phyloP scores from a whole-genome alignment of 1,140 invertebrate genomes.

The Bathynomus jamesi region DNA sequence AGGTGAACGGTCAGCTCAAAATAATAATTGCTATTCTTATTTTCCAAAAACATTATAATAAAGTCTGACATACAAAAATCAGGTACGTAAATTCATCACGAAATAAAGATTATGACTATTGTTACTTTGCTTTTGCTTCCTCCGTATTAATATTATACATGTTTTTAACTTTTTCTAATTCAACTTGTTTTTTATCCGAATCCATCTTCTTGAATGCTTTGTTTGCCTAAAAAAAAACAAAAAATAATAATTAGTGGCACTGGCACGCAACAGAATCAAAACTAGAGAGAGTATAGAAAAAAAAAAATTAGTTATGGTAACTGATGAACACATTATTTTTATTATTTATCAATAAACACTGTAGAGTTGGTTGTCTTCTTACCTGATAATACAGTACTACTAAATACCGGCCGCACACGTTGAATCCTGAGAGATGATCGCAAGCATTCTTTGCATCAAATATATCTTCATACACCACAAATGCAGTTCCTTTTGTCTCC shows the following conservation, averaged over 20 bases:
- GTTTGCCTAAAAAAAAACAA: slow-evolving; percentile 55
- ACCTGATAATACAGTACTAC: slow-evolving; percentile 93
- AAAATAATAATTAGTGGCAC: background rate
- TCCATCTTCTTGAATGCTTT: slow-evolving; percentile 95
- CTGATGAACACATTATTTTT: background rate
- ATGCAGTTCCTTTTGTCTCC: slow-evolving; percentile 95
- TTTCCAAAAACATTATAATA: too few species aligned
- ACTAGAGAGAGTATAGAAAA: background rate
- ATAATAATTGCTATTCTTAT: too few species aligned
- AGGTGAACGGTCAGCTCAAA: too few species aligned
- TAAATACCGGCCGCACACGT: slow-evolving; percentile 96
- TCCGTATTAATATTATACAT: slow-evolving; percentile 67
- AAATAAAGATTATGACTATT: too few species aligned
- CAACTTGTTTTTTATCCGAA: slow-evolving; percentile 93
- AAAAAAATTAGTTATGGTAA: background rate
- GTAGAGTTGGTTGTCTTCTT: too few species aligned
- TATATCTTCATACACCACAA: slow-evolving; percentile 99
- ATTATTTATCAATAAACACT: background rate
- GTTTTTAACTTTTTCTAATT: slow-evolving; percentile 91
- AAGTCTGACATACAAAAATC: too few species aligned
- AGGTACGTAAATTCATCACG: too few species aligned
- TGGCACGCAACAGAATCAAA: background rate
- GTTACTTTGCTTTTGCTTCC: too few species aligned
- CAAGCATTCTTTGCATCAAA: slow-evolving; percentile 99
- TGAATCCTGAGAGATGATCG: slow-evolving; percentile 97